phyloP scores from a whole-genome alignment of 2,113 vertebrate species.

The Ovis canadensis region DNA sequence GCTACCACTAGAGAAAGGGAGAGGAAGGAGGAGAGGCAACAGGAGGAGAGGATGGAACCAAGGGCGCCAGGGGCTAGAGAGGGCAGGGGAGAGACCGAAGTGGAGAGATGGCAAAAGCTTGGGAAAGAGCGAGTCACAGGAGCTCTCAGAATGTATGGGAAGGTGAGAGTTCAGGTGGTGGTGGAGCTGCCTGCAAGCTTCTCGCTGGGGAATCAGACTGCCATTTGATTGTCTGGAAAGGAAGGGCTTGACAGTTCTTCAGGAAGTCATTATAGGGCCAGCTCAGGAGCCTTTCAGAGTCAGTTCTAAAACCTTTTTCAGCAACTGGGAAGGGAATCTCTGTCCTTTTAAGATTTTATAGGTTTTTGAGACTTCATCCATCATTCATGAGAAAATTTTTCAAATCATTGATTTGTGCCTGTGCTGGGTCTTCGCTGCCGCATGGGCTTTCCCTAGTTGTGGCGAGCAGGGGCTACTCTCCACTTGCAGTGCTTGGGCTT shows the following conservation, averaged over 20 bases:
- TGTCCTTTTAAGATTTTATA: not conserved
- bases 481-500: not conserved
- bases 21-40: not conserved
- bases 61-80: rapidly evolving
- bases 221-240: not conserved
- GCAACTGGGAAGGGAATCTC: not conserved
- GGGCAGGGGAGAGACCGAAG: not conserved
- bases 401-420: not conserved
- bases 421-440: not conserved
- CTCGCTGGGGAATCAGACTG: not conserved
- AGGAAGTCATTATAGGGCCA: not conserved
- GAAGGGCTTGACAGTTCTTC: not conserved
- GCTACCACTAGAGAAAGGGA: not conserved
- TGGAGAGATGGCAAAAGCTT: not conserved
- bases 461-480: not conserved
- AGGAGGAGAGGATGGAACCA: not conserved
- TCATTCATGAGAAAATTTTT: not conserved
- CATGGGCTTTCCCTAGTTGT: not conserved
- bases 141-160: not conserved
- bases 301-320: not conserved
- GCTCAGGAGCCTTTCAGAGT: not conserved
- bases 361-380: not conserved
- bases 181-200: not conserved
- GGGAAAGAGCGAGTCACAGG: not conserved
- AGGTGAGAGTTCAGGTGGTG: not conserved